phyloP scores from a whole-genome alignment of 2,113 vertebrate genomes.

The Platysternon megacephalum region DNA sequence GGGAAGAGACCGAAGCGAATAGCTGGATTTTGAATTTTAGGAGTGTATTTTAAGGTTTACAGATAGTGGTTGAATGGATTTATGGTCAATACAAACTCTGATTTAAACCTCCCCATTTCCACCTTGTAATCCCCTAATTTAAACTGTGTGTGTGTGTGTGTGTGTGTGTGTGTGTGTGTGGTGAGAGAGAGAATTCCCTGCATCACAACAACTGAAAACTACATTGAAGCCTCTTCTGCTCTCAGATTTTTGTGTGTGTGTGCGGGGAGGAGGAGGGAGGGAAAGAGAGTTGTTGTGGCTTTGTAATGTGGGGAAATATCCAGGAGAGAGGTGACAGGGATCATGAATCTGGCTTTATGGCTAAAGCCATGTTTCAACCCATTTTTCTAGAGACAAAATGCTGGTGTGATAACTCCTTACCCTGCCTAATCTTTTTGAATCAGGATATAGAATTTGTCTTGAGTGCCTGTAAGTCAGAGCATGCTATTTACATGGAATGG shows the following conservation, averaged over 20 bases:
- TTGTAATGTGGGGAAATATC: not conserved
- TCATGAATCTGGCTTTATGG: not conserved
- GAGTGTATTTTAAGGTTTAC: not conserved
- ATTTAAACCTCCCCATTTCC: fast-evolving
- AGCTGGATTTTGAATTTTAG: not conserved
- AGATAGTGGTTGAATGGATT: not conserved
- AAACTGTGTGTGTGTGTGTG: not conserved
- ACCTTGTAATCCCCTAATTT: not conserved
- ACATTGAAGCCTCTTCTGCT: not conserved
- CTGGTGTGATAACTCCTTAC: not conserved
- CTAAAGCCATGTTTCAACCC: not conserved
- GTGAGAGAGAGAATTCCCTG: not conserved
- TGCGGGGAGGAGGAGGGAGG: no score
- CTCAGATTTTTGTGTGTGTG: not conserved
- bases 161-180: not conserved
- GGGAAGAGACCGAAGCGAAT: not conserved
- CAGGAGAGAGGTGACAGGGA: not conserved
- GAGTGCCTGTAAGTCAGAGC: fast-evolving
- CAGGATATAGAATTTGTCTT: not conserved
- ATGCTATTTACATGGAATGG: not conserved
- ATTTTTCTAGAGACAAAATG: not conserved
- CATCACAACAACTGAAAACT: fast-evolving
- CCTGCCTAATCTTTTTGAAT: not conserved
- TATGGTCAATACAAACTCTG: not conserved
- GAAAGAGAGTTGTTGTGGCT: not conserved